Conservation (phyloP, 64 coral and sea anemone genomes). For the Orbicella faveolata region DNA sequence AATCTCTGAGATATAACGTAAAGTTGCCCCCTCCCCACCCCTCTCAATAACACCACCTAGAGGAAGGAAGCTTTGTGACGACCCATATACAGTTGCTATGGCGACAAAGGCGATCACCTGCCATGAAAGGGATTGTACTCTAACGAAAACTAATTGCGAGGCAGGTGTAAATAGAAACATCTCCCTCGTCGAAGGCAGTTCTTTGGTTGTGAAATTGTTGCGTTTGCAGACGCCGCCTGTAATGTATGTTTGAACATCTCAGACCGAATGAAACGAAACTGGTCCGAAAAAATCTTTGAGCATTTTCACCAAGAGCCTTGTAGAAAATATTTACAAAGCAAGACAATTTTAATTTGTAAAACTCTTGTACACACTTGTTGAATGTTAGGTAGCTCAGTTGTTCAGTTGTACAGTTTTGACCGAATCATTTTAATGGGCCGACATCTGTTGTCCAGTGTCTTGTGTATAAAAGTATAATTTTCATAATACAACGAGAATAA, state of each 20-base stretch:
- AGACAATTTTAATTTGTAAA: conserved; percentile 19
- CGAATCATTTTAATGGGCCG: conserved; percentile 7
- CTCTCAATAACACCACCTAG: too few species aligned
- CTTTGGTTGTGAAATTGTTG: background rate
- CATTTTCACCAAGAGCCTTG: conserved; percentile 34
- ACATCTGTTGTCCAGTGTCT: background rate
- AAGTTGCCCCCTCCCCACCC: too few species aligned
- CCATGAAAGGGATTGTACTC: too few species aligned
- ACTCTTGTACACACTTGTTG: background rate
- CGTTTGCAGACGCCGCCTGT: background rate
- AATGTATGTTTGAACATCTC: background rate
- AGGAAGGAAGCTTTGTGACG: too few species aligned
- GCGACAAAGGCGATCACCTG: too few species aligned
- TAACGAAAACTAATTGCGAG: too few species aligned
- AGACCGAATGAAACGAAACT: background rate
- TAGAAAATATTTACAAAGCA: conserved; percentile 14
- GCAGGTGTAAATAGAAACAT: too few species aligned
- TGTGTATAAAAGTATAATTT: conserved; percentile 42
- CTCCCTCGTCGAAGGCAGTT: background rate
- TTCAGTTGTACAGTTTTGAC: conserved; percentile 39
- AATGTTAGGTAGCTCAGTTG: background rate
- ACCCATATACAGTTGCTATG: too few species aligned
- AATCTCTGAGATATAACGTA: too few species aligned
- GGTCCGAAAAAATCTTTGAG: background rate
- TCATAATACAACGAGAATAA: conserved; percentile 43